Conservation (phyloP, 2,888 invertebrate genomes). For the Tineola bisselliella region DNA sequence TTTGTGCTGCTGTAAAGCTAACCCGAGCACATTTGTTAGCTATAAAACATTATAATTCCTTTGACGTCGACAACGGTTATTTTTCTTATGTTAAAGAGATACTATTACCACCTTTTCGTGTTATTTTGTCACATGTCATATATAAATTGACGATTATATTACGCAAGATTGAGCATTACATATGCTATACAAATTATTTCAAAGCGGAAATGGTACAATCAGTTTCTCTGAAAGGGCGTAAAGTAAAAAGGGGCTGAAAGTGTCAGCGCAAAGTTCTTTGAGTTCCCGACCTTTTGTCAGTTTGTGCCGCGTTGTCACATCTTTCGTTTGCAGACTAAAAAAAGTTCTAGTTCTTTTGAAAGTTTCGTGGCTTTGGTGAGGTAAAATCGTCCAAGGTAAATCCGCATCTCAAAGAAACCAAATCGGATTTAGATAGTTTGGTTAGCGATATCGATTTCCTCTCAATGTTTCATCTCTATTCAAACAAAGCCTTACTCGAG, state of each 20-base stretch:
- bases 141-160: conserved; percentile 28
- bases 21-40: background rate
- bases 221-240: conserved; percentile 14
- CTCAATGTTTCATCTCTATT: background rate
- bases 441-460: background rate
- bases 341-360: conserved; percentile 20
- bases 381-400: conserved; percentile 1
- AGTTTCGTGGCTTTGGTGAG: conserved; percentile 12
- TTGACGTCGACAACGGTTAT: background rate
- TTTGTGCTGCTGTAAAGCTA: background rate
- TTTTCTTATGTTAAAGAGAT: background rate
- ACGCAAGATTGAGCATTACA: conserved; percentile 15
- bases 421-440: conserved; percentile 6
- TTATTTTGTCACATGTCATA: background rate
- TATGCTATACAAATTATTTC: conserved; percentile 10
- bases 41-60: background rate
- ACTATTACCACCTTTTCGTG: background rate
- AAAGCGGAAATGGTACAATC: conserved; percentile 10
- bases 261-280: conserved; percentile 36
- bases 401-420: conserved; percentile 4
- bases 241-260: conserved; percentile 30
- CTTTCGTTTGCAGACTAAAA: conserved; percentile 27
- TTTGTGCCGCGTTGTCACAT: conserved; percentile 25
- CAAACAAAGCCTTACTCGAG: background rate
- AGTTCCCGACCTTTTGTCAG: conserved; percentile 30